Evolutionary conservation across 2,113 vertebrate species (phyloP).

Genomic region (Spea bombifrons): DNA sequence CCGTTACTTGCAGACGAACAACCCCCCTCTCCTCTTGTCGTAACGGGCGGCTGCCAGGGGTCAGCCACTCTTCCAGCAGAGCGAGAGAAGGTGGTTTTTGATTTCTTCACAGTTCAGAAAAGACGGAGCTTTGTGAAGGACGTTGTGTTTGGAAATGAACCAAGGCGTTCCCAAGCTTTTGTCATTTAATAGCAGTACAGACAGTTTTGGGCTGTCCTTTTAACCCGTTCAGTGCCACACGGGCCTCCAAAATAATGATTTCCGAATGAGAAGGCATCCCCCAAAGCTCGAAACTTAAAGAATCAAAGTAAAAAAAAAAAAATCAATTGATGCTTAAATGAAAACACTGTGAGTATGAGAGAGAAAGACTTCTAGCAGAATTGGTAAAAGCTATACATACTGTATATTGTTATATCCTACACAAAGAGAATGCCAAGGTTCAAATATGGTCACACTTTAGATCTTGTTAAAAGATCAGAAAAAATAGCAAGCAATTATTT

Average conservation of each 20-base stretch:
- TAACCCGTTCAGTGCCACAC: background rate
- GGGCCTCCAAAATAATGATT: background rate
- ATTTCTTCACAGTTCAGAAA: constrained; percentile 45
- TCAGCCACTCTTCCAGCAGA: constrained; percentile 68
- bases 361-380: constrained; percentile 2
- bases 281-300: too few relatives aligned
- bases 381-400: too few relatives aligned
- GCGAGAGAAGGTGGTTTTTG: constrained; percentile 26
- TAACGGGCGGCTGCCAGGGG: constrained; percentile 70
- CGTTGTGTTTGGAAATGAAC: constrained; percentile 24
- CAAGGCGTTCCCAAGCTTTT: constrained; percentile 9
- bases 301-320: too few relatives aligned
- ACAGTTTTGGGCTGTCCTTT: background rate
- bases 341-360: too few relatives aligned
- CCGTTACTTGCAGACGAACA: constrained; percentile 72
- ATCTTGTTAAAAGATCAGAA: too few relatives aligned
- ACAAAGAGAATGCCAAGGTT: too few relatives aligned
- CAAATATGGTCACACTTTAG: too few relatives aligned
- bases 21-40: constrained; percentile 81
- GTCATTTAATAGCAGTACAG: background rate
- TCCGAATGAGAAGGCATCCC: background rate
- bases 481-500: too few relatives aligned
- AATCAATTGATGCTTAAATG: too few relatives aligned
- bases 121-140: constrained; percentile 36
- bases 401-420: too few relatives aligned